Evolutionary conservation across 2,797 vertebrate species (phyloP).

Genomic region (Prunella strophiata): DNA sequence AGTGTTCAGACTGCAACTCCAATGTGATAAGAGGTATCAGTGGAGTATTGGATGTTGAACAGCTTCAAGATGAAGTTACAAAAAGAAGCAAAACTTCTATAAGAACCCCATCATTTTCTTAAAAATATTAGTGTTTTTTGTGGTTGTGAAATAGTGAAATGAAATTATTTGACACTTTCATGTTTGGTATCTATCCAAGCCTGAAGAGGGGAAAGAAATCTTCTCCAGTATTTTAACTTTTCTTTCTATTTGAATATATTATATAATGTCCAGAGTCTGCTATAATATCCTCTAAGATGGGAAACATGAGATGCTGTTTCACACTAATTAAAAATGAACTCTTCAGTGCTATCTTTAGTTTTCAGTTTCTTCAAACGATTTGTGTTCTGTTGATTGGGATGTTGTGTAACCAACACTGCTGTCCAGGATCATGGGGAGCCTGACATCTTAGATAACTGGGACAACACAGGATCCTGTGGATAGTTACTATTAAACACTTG

Average conservation of each 20-base stretch:
- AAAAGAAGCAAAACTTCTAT: background rate
- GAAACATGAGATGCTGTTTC: constrained; percentile 1
- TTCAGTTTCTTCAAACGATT: background rate
- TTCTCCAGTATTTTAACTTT: background rate
- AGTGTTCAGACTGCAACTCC: background rate
- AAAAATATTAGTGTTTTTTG: background rate
- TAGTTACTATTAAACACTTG: background rate
- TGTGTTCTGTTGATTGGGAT: background rate
- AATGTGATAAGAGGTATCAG: background rate
- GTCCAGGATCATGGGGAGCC: background rate
- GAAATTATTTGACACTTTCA: background rate
- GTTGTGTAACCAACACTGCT: constrained; percentile 5
- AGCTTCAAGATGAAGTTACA: background rate
- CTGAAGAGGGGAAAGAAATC: background rate
- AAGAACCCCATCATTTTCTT: background rate
- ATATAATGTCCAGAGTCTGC: background rate
- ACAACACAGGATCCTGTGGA: background rate
- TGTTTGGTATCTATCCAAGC: background rate
- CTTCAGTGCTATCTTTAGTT: constrained; percentile 13
- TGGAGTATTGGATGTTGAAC: background rate
- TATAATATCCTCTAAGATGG: background rate
- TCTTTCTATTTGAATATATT: background rate
- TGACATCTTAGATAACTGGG: background rate
- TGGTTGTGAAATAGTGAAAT: background rate
- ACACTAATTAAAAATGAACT: constrained; percentile 10